phyloP scores from a whole-genome alignment of 2,797 vertebrate species.

The Pitangus sulphuratus region DNA sequence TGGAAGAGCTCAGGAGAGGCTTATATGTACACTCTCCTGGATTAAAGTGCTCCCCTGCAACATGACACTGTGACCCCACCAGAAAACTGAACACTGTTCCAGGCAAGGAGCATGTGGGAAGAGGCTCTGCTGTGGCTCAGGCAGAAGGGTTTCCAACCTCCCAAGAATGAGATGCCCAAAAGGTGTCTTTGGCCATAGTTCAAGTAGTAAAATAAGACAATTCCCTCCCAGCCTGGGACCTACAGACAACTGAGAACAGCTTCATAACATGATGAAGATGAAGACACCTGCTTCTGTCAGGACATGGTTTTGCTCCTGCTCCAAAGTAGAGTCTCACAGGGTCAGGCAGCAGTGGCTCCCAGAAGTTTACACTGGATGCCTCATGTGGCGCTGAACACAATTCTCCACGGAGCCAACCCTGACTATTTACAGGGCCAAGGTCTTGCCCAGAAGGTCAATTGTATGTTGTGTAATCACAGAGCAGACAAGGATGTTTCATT shows the following conservation, averaged over 20 bases:
- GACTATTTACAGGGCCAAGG: neutral
- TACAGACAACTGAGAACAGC: neutral
- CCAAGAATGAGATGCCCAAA: neutral
- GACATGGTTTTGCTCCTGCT: neutral
- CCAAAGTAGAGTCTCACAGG: neutral
- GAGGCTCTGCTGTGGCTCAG: neutral
- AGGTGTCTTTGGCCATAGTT: neutral
- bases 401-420: neutral
- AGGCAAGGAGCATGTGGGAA: neutral
- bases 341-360: neutral
- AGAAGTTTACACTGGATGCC: neutral
- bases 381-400: neutral
- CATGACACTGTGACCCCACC: neutral
- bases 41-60: neutral
- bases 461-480: neutral
- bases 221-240: neutral
- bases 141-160: neutral
- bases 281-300: neutral
- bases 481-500: neutral
- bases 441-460: neutral
- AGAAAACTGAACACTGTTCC: neutral
- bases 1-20: neutral
- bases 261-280: neutral
- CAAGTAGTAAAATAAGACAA: neutral
- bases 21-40: fast-evolving